Evolutionary conservation across 2,113 vertebrate species (phyloP).

Genomic region (Oriolus oriolus): DNA sequence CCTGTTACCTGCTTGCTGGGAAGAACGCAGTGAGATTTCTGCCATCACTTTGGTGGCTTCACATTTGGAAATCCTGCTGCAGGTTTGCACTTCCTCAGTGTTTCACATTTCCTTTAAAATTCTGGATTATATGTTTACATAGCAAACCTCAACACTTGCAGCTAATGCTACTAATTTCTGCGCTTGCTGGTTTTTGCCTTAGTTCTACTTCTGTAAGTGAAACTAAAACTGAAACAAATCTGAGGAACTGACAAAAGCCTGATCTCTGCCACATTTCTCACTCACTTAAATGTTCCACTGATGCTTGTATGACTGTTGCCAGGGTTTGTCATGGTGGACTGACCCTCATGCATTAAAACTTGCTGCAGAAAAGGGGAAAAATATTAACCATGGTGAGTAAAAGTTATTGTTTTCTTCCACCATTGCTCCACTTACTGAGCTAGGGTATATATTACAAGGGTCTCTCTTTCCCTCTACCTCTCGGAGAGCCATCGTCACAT

Average conservation of each 20-base stretch:
- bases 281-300: neutral
- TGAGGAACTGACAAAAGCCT: neutral
- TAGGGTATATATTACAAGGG: neutral
- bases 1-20: neutral
- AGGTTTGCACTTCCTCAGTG: neutral
- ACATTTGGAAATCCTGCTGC: neutral
- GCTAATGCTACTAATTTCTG: neutral
- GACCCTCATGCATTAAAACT: neutral
- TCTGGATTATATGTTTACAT: neutral
- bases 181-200: neutral
- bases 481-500: fast-evolving
- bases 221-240: neutral
- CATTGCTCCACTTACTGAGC: neutral
- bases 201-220: neutral
- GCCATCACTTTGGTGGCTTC: fast-evolving
- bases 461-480: neutral
- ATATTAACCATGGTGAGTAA: neutral
- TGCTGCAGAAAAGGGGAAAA: neutral
- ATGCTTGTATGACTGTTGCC: neutral
- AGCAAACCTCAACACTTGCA: neutral
- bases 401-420: neutral
- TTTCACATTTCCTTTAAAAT: neutral
- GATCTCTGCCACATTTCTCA: neutral
- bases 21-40: neutral
- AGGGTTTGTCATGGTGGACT: neutral